These are phyloP conservation scores for Chalcosyrphus nemorum DNA, from an alignment of 2,888 invertebrate genomes.

Conservation along the genomic window DNA sequence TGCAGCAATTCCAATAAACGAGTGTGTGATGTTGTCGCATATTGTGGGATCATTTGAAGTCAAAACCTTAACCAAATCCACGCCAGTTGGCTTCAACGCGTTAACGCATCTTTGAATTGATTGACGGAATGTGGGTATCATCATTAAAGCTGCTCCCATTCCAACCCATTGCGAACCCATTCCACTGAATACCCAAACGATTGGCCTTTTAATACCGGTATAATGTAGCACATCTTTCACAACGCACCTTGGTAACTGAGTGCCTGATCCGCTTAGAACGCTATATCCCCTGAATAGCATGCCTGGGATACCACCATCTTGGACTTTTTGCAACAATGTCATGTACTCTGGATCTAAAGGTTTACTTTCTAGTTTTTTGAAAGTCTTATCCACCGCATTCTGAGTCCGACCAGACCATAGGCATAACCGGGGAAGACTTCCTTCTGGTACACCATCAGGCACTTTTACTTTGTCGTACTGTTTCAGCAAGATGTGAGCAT, in stretches of 20 bases:
- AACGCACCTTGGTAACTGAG: conserved; percentile 76
- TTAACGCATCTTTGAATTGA: conserved; percentile 86
- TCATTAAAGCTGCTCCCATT: conserved; percentile 90
- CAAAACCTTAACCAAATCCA: conserved; percentile 86
- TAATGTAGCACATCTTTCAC: conserved; percentile 84
- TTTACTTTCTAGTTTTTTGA: conserved; percentile 84
- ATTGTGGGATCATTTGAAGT: conserved; percentile 84
- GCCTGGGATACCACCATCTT: conserved; percentile 83
- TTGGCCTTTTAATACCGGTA: conserved; percentile 85
- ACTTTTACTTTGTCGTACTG: conserved; percentile 72
- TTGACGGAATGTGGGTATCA: conserved; percentile 87
- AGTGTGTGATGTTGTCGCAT: conserved; percentile 86
- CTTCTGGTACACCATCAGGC: conserved; percentile 84
- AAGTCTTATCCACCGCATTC: conserved; percentile 85
- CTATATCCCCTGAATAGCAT: conserved; percentile 89
- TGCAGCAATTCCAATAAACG: conserved; percentile 88
- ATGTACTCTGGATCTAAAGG: conserved; percentile 85
- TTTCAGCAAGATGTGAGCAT: conserved; percentile 82
- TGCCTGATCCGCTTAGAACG: conserved; percentile 78
- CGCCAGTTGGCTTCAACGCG: conserved; percentile 84
- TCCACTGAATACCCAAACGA: conserved; percentile 95
- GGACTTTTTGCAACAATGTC: conserved; percentile 84
- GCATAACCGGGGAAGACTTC: conserved; percentile 87
- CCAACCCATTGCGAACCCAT: conserved; percentile 94
- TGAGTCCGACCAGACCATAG: conserved; percentile 89